Base-by-base conservation (phyloP, 2,888 invertebrate species). In the Gnatocerus cornutus region DNA sequence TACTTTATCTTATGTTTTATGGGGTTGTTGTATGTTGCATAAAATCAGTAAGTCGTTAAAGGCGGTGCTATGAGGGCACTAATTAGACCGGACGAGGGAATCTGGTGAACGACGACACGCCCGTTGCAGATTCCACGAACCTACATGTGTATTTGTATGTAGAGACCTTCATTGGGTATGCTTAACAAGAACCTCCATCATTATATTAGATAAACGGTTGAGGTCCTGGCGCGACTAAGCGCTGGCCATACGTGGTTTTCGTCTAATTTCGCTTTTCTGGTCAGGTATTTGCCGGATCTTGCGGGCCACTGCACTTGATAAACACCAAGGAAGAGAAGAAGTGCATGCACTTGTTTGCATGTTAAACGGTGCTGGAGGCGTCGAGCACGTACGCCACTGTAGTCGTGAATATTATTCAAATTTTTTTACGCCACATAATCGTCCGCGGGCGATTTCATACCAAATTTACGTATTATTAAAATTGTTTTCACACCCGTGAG, bases 91-190 rank as follows among this genome's bases (percentile, higher is more conserved):
- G 70, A 70, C 70, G 59, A 66, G 66, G 62, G 46, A 70, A 70
- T 66, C 70, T 66, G 59, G 70, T 59, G 50, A 65, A 59, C 61
- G 55, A 43, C 27, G 70, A 70, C 62, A 70, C 74, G 72, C 74
- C 72, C 71, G 68, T 71, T 71, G 68, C 72, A 69, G 68, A 69
- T 69, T 65, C 69, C 65, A 48, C 56, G 41, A 65, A 67, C 71
- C 68, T 74, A 74, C 74, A 74, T 74, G 71, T 74, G 74, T 72
- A 74, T 63, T 56, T 56, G 69, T 69, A 50, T 71, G 69, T 71
- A 70, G 69, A 29, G 58, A 59, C 69, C 72, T 73, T 71, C 72
- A 72, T 72, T 72, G 59, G 69, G 69, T 74, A 74, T 72, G 72
- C 71, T 69, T 66, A 65, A 74, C 74, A 74, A 72, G 74, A 52